A percentile compares a stretch with the other conserved stretches of the same genome.
Conservation (phyloP, 2,113 vertebrate genomes). For the Planiliza haematocheilus region DNA sequence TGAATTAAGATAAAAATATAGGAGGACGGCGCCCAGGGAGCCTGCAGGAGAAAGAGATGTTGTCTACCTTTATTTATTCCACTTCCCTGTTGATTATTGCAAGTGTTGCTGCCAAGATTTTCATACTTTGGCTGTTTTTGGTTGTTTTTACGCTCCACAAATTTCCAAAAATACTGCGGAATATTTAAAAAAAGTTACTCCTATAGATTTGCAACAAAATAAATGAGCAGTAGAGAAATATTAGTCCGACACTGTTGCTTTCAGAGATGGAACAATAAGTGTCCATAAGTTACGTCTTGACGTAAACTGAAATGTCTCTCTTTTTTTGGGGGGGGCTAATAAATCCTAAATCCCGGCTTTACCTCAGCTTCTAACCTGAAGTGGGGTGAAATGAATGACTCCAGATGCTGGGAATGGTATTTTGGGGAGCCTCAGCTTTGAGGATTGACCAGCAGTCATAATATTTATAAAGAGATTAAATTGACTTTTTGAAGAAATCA, state of each 20-base stretch:
- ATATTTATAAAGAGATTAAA: constrained; percentile 82
- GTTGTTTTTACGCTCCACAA: background rate
- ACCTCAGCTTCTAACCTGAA: constrained; percentile 24
- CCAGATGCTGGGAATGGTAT: constrained; percentile 52
- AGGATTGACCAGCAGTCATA: constrained; percentile 77
- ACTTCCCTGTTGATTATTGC: constrained; percentile 76
- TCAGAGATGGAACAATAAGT: constrained; percentile 14
- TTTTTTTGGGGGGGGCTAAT: constrained; percentile 7
- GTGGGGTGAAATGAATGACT: constrained; percentile 31
- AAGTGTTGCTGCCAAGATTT: constrained; percentile 55
- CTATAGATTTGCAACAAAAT: too few relatives aligned
- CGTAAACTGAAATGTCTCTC: constrained; percentile 25
- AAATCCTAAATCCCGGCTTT: constrained; percentile 25
- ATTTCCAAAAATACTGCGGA: too few relatives aligned
- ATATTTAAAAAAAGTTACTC: too few relatives aligned
- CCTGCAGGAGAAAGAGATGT: constrained; percentile 75
- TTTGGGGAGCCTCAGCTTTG: constrained; percentile 54
- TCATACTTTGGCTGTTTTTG: constrained; percentile 55
- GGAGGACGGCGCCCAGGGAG: constrained; percentile 67
- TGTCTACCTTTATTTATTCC: constrained; percentile 79
- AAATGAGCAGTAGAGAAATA: too few relatives aligned
- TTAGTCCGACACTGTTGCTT: background rate
- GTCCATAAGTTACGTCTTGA: background rate
- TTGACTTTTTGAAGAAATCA: constrained; percentile 84
- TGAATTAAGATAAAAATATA: constrained; percentile 85